Base-by-base conservation (phyloP, 2,797 vertebrate genomes). In the Acrocephalus scirpaceus region DNA sequence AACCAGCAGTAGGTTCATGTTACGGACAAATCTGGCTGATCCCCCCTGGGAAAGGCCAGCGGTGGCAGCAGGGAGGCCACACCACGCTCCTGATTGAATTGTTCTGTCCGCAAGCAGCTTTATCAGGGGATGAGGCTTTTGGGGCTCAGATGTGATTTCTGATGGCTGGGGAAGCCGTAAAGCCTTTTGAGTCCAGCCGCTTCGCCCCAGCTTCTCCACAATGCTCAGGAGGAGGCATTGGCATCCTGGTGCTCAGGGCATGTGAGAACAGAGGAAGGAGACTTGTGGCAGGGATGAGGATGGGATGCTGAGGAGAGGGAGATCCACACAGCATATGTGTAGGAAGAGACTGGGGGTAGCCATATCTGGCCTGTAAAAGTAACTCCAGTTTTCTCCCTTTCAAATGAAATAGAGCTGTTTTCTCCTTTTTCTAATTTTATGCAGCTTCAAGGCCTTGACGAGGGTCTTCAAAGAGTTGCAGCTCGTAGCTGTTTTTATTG, bases 381-480 rank as follows among this genome's bases (percentile, higher is more conserved):
- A 82, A 40, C 65, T 74, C 77, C 32, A 21, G 60, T 53, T 75
- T 15, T 11, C 17, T 19, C 62, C 42, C 62, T 66, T 57, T 62
- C 47, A 71, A 57, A 74, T 42, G 54, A 85, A 92, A 84, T 2
- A 10, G 80, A 71, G 79, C 23, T 61, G 38, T 4, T 91, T 90
- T 86, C 56, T 18, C 69, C 11, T 13, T 53, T 47, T 44, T 75
- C 61, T 66, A 94, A 96, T 96, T 91, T 92, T 88, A 91, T 93
- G 92, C 92, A 91, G 75, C 87, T 93, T 58, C n/a, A 22, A 86
- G 87, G 91, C 95, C 82, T 93, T 91, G 91, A 83, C 21, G 5
- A 92, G 72, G 89, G 93, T 93, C 88, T 88, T 67, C 65, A 94
- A 48, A 65, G 95, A 95, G 84, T 69, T 86, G 64, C 16, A 3